Base-by-base conservation (phyloP, 1,140 invertebrate genomes). In the Antheraea pernyi region DNA sequence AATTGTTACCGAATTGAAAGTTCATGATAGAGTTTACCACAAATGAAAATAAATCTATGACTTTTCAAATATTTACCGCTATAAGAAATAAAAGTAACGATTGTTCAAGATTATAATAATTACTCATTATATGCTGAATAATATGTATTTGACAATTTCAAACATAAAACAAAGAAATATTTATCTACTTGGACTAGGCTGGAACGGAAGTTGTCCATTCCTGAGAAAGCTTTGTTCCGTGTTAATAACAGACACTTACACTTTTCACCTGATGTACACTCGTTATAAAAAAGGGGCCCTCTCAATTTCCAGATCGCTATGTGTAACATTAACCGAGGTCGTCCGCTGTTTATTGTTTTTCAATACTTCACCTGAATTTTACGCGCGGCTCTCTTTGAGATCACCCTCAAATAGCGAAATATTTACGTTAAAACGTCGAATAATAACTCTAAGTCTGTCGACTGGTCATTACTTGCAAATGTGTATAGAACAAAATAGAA, bases 401-500 rank as follows among this genome's bases (percentile, higher is more conserved):
- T 84, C 78, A 77, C 71, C 78, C 82, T 81, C 80, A 75, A 75
- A 84, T 77, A 80, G 76, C 71, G 87, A 83, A 86, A 88, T 89
- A 89, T 89, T 88, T 90, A 86, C 76, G 63, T 83, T 67, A 80
- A 80, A 70, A 71, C 77, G 79, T 84, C 76, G 75, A 77, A 79
- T 82, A 80, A 85, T 81, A 89, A 80, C 78, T 80, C 67, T 76
- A 75, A 86, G 79, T 84, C 82, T 87, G 81, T 89, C 84, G 81
- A 80, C 83, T 82, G 76, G 63, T 80, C 83, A 83, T 89, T 84
- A 88, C 76, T 87, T 85, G 80, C 80, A 84, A 88, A 85, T 83
- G 76, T 75, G 78, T 86, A 83, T 72, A 65, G 77, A 78, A 83
- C 77, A 85, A 89, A 89, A 83, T 73, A 82, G 81, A 86, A 84